Base-by-base conservation (phyloP, 2,888 invertebrate species). In the Macaria notata region DNA sequence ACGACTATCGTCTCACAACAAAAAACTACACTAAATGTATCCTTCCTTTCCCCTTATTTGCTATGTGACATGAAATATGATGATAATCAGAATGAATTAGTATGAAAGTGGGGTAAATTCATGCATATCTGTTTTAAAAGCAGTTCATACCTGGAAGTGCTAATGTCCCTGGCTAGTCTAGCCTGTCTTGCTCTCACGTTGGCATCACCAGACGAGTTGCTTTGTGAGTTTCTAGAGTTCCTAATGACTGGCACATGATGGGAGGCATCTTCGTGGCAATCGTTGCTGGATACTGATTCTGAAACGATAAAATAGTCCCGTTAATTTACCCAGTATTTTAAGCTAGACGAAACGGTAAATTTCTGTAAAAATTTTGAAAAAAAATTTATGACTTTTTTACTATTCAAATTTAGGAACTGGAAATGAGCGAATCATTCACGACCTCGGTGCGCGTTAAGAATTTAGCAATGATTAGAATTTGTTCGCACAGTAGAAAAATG, bases 11-110 rank as follows among this genome's bases (percentile, higher is more conserved):
- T 62, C 55, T 3, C 50, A 50, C 39, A 53, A 51, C 9, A 31
- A 46, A 63, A 59, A 45, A 66, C 54, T 49, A 59, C 63, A 61
- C 61, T 56, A 66, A 66, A 62, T 63, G 64, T 66, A 64, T 68
- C 79, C 89, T 88, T 90, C 90, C 90, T 90, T 90, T 89, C 90
- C 91, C 91, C 90, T 91, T 86, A 89, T 90, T 91, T 87, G 87
- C 76, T 83, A 75, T 19, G 19, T 19, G 19, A 19, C 64, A 47
- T 56, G 59, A 60, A 30, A 60, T 59, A 45, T 56, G 52, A n/a
- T 36, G 33, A 36, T 6, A 19, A 19, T 19, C 2, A 19, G 19
- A 19, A 19, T 19, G 19, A 19, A 19, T 19, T 19, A 19, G 19
- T 19, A 19, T 19, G 19, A 19, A 19, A 19, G 19, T 19, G 19